Conservation (phyloP, 2,797 vertebrate species). For the Toxotes lorentzi region DNA sequence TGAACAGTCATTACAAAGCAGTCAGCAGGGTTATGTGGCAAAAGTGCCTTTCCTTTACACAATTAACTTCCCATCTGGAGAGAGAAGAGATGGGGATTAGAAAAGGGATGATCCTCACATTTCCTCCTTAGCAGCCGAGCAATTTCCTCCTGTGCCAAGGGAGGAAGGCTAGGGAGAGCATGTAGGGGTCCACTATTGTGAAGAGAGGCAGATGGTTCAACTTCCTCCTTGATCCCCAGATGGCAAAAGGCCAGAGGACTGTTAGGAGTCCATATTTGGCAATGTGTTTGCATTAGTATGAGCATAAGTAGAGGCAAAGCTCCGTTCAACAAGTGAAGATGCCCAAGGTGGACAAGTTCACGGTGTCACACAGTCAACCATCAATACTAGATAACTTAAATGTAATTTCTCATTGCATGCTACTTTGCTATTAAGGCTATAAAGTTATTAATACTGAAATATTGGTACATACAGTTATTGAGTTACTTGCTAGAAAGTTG, state of each 20-base stretch:
- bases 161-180: slow-evolving; percentile 62
- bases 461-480: neutral
- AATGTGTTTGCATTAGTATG: slow-evolving; percentile 34
- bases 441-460: neutral
- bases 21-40: slow-evolving; percentile 67
- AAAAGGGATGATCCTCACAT: slow-evolving; percentile 65
- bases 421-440: neutral
- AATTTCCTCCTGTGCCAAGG: slow-evolving; percentile 60
- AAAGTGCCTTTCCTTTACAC: slow-evolving; percentile 72
- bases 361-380: slow-evolving; percentile 1
- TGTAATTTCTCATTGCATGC: slow-evolving; percentile 7
- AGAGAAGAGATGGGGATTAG: slow-evolving; percentile 64
- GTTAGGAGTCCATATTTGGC: slow-evolving; percentile 60
- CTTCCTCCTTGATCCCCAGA: slow-evolving; percentile 74
- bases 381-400: neutral
- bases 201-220: slow-evolving; percentile 78
- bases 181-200: slow-evolving; percentile 67
- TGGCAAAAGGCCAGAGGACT: slow-evolving; percentile 74
- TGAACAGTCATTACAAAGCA: slow-evolving; percentile 63
- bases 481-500: neutral
- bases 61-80: slow-evolving; percentile 84
- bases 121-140: slow-evolving; percentile 64
- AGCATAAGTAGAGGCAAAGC: slow-evolving; percentile 37
- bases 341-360: slow-evolving; percentile 2
- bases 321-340: slow-evolving; percentile 54